These are phyloP conservation scores for Fragum sueziense DNA, from an alignment of 2,888 invertebrate species.

Conservation along the genomic window DNA sequence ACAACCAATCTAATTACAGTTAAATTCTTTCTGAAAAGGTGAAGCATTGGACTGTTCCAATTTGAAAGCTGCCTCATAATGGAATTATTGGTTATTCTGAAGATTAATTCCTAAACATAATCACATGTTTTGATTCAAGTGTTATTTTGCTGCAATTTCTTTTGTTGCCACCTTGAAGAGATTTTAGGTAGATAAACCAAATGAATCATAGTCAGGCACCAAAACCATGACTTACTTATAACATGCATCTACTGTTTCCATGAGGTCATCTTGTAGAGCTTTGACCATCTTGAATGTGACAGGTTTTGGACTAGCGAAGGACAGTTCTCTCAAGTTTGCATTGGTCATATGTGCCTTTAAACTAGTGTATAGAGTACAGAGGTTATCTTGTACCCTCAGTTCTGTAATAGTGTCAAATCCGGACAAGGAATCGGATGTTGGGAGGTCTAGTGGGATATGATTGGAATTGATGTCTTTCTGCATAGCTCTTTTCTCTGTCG, in stretches of 20 bases:
- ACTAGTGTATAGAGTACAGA: constrained; percentile 44
- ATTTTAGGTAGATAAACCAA: too few relatives aligned
- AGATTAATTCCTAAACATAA: too few relatives aligned
- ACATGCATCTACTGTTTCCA: constrained; percentile 39
- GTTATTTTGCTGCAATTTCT: too few relatives aligned
- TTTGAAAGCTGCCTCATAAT: too few relatives aligned
- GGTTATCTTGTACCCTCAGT: constrained; percentile 30
- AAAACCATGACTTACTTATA: constrained; percentile 44
- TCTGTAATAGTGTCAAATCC: background rate
- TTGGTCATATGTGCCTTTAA: constrained; percentile 40
- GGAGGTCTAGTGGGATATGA: background rate
- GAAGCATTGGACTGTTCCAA: too few relatives aligned
- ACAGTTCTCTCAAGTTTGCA: constrained; percentile 45
- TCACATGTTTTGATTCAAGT: too few relatives aligned
- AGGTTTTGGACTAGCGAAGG: constrained; percentile 53
- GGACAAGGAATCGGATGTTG: background rate
- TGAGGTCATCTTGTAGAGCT: constrained; percentile 38
- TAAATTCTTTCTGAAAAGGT: too few relatives aligned
- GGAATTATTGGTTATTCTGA: too few relatives aligned
- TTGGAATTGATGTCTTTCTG: background rate
- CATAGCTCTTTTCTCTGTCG: background rate
- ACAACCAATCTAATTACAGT: too few relatives aligned
- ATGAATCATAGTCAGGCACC: too few relatives aligned
- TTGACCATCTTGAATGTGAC: constrained; percentile 44
- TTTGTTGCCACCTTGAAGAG: too few relatives aligned